These are phyloP conservation scores for Aegotheles bennettii DNA, from an alignment of 2,113 vertebrate genomes.

Conservation along the genomic window DNA sequence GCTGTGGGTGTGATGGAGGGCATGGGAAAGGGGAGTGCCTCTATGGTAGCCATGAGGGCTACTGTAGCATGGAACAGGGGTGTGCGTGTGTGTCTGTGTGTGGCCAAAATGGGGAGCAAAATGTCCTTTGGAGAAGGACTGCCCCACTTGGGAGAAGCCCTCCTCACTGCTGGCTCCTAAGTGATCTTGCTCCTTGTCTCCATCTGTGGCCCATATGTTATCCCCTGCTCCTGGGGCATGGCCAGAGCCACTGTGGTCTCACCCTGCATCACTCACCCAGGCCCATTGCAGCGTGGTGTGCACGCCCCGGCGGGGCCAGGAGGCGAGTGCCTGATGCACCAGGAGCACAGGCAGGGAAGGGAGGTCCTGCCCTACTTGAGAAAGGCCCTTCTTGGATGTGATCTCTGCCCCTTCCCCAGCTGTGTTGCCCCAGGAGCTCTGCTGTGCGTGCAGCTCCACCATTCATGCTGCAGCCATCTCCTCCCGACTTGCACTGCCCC, in stretches of 20 bases:
- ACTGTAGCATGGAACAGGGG: not conserved
- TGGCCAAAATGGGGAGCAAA: not conserved
- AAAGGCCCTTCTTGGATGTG: not conserved
- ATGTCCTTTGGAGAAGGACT: not conserved
- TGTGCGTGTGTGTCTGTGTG: not conserved
- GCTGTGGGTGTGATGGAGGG: not conserved
- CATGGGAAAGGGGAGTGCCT: not conserved
- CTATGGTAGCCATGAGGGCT: not conserved
- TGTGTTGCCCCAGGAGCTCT: not conserved
- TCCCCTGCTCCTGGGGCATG: not conserved
- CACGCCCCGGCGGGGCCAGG: rapidly evolving
- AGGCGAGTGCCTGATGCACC: not conserved
- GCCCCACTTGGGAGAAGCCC: not conserved
- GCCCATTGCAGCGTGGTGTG: rapidly evolving
- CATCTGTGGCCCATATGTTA: not conserved
- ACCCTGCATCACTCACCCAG: not conserved
- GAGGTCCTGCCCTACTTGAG: not conserved
- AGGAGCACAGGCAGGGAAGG: not conserved
- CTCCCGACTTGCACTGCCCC: not conserved
- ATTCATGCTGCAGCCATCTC: not conserved
- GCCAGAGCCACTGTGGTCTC: rapidly evolving
- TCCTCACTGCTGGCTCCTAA: not conserved
- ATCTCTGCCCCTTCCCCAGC: not conserved
- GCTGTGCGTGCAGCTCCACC: not conserved
- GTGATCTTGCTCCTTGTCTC: not conserved